phyloP scores from a whole-genome alignment of 2,888 invertebrate genomes.

The Aspidiotus rigidus region DNA sequence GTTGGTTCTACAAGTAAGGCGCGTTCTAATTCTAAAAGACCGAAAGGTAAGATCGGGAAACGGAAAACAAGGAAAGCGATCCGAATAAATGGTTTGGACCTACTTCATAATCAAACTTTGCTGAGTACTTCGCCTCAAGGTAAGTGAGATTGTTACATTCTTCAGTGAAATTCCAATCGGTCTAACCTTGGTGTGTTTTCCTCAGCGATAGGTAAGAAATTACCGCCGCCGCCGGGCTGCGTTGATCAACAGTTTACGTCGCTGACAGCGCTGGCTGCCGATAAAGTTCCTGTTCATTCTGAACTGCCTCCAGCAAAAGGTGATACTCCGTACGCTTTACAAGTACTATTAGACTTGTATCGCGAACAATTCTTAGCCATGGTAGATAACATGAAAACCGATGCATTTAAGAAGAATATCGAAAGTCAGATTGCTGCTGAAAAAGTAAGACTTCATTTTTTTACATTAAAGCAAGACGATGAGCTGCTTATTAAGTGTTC shows the following conservation, averaged over 20 bases:
- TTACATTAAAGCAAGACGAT: background rate
- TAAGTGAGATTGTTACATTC: constrained; percentile 11
- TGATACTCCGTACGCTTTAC: constrained; percentile 73
- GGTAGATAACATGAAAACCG: constrained; percentile 72
- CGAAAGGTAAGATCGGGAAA: constrained; percentile 37
- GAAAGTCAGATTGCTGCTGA: constrained; percentile 71
- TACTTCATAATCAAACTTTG: constrained; percentile 79
- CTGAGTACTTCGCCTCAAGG: constrained; percentile 62
- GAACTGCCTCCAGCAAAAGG: constrained; percentile 70
- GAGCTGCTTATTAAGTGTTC: background rate
- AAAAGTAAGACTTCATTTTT: constrained; percentile 47
- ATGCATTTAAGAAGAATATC: constrained; percentile 62
- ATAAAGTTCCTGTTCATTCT: constrained; percentile 52
- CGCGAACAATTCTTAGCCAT: constrained; percentile 76
- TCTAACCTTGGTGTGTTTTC: background rate
- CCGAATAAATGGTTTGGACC: constrained; percentile 76
- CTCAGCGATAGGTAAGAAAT: constrained; percentile 55
- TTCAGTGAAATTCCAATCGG: background rate
- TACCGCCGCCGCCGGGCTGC: constrained; percentile 82
- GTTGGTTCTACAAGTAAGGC: background rate
- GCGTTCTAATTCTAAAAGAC: constrained; percentile 14
- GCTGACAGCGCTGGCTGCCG: constrained; percentile 58
- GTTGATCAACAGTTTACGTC: constrained; percentile 83
- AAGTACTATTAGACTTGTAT: constrained; percentile 76
- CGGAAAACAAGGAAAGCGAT: constrained; percentile 56